Base-by-base conservation (phyloP, 1,140 invertebrate genomes). In the Nixonia krombeini region DNA sequence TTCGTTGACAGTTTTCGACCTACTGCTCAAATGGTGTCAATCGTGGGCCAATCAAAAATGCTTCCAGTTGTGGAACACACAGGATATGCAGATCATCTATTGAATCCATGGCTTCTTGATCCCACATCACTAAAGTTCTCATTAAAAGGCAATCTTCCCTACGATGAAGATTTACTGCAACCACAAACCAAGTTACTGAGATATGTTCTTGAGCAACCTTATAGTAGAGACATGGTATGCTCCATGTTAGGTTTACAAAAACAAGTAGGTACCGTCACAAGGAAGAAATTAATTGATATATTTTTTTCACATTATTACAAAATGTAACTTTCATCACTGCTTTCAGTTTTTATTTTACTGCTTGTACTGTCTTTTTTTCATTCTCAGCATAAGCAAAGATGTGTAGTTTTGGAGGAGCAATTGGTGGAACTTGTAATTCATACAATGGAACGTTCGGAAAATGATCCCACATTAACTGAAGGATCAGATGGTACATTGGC, bases 191-290 rank as follows among this genome's bases (percentile, higher is more conserved):
- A 89, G 16, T 82, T 99, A 15, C 81, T 99, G 1, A 86, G 94
- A 59, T 97, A 98, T 83, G 95, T 98, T 9, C 82, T 99, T 5
- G 93, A 96, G 74, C 96, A 98, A 81, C 95, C 96, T 0, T 98
- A 98, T 81, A 97, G 96, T 1, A 89, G 95, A 61, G 97, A 99
- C 73, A 97, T 98, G 93, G 94, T 98, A 47, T 97, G 94, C 61
- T 93, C 91, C 0, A 97, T 98, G 93, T 86, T 99, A 12, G 94
- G 95, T 31, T 84, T 98, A 6, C 96, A 96, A 74, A 97, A 96
- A 85, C 94, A 93, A 84, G 90, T 91, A 62, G 17, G 37, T 65
- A 35, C 23, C 28, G 23, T 37, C 31, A 31, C 21, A 12, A 96
- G 98, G 82, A 95, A 98, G 64, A 94, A 98, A 81, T 82, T 99